A percentile compares a stretch with the other conserved stretches of the same genome.
phyloP scores from a whole-genome alignment of 2,113 vertebrate species.

The Sakesphorus luctuosus region DNA sequence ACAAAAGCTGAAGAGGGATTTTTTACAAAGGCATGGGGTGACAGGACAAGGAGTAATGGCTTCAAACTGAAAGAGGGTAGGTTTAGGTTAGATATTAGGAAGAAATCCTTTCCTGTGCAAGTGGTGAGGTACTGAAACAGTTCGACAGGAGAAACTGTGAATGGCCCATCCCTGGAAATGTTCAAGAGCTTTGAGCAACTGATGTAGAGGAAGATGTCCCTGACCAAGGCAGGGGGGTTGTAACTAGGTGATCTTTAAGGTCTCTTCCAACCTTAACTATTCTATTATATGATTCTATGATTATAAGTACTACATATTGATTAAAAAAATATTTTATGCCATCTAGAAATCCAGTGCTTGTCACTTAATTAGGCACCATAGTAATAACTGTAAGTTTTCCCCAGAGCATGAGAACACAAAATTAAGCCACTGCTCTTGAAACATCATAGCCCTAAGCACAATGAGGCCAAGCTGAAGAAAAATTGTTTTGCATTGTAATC shows the following conservation, averaged over 20 bases:
- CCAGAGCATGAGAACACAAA: background rate
- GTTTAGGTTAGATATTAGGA: background rate
- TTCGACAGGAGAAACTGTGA: background rate
- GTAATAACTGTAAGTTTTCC: background rate
- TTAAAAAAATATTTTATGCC: background rate
- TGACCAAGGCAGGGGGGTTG: fast-evolving
- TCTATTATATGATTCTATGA: background rate
- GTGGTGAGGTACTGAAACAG: background rate
- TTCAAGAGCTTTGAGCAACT: background rate
- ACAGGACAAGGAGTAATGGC: background rate
- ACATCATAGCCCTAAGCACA: background rate
- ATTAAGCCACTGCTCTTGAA: background rate
- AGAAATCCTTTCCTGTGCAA: background rate
- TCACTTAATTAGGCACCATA: background rate
- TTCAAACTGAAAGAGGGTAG: background rate
- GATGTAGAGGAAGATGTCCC: background rate
- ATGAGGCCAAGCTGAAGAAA: background rate
- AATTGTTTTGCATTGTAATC: background rate
- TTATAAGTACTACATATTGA: background rate
- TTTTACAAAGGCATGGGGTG: background rate
- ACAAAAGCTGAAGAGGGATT: background rate
- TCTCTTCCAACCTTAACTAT: background rate
- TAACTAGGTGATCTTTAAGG: background rate
- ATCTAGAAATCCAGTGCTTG: background rate
- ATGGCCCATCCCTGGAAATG: background rate